Percentiles rank a stretch among this genome's conserved stretches.
phyloP scores from a whole-genome alignment of 2,888 invertebrate genomes.

The Thereva unica region DNA sequence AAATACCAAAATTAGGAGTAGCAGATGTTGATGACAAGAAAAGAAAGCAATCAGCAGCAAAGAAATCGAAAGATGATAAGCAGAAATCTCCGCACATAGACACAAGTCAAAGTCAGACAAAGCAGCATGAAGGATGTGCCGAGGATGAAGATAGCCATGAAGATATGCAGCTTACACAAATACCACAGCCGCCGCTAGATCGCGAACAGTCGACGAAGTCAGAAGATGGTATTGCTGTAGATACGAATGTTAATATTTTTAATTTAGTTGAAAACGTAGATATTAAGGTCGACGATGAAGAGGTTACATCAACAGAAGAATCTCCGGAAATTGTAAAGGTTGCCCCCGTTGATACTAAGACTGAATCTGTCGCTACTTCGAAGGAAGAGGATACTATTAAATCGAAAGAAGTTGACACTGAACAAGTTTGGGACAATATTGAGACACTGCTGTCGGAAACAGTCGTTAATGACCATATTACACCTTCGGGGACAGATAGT shows the following conservation, averaged over 20 bases:
- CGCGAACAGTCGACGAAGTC: constrained; percentile 38
- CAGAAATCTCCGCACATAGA: neutral
- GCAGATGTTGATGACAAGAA: neutral
- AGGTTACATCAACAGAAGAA: constrained; percentile 37
- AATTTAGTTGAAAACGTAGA: constrained; percentile 45
- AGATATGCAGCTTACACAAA: constrained; percentile 43
- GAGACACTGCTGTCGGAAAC: constrained; percentile 51
- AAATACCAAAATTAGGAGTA: constrained; percentile 6
- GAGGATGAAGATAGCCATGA: constrained; percentile 14
- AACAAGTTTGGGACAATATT: constrained; percentile 53
- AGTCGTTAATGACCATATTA: constrained; percentile 41
- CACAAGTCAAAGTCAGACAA: neutral
- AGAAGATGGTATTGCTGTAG: constrained; percentile 8
- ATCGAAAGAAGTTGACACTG: constrained; percentile 35
- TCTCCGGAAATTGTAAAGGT: neutral
- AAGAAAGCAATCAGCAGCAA: neutral
- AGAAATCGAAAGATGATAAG: constrained; percentile 5
- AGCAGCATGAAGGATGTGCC: constrained; percentile 4
- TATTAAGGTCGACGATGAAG: neutral
- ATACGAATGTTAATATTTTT: constrained; percentile 49
- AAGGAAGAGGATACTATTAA: constrained; percentile 23
- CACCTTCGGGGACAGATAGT: constrained; percentile 11
- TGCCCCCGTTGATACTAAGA: too few species aligned
- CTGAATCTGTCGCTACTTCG: constrained; percentile 7
- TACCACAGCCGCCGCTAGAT: constrained; percentile 45